Conservation (phyloP, 2,113 vertebrate genomes). For the Percopsis transmontana region DNA sequence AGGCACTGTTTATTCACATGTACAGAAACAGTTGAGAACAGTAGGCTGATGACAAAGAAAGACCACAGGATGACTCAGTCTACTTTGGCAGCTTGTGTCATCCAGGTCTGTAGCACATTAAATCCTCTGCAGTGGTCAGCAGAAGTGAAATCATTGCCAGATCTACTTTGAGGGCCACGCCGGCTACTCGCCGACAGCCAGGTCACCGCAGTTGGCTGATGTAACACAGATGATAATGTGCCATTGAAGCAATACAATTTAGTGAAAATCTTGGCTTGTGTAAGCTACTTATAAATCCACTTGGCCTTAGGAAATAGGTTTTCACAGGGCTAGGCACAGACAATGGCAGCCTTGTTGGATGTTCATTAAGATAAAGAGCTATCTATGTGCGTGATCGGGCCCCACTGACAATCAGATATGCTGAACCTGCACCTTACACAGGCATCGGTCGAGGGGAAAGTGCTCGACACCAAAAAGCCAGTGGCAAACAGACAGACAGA, state of each 20-base stretch:
- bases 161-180: slow-evolving; percentile 48
- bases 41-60: slow-evolving; percentile 39
- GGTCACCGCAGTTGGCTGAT: slow-evolving; percentile 46
- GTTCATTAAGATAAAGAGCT: slow-evolving; percentile 70
- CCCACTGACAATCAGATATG: slow-evolving; percentile 60
- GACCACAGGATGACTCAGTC: slow-evolving; percentile 52
- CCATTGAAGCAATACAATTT: slow-evolving; percentile 43
- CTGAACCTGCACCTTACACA: slow-evolving; percentile 52
- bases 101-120: slow-evolving; percentile 54
- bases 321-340: slow-evolving; percentile 49
- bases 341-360: slow-evolving; percentile 68
- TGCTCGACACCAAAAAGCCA: slow-evolving; percentile 47
- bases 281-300: slow-evolving; percentile 47
- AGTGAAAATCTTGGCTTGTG: slow-evolving; percentile 41
- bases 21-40: slow-evolving; percentile 27
- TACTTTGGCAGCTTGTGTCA: slow-evolving; percentile 28
- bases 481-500: slow-evolving; percentile 48
- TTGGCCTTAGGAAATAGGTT: slow-evolving; percentile 51
- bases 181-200: slow-evolving; percentile 46
- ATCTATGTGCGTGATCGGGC: slow-evolving; percentile 61
- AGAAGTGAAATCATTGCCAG: slow-evolving; percentile 47
- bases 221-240: slow-evolving; percentile 40
- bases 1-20: slow-evolving; percentile 19
- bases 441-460: slow-evolving; percentile 31
- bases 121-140: slow-evolving; percentile 49